Evolutionary conservation across 2,888 invertebrate genomes (phyloP), one percentile per base, ranked within the genome.

Genomic region (Zygogramma bicolorata): DNA sequence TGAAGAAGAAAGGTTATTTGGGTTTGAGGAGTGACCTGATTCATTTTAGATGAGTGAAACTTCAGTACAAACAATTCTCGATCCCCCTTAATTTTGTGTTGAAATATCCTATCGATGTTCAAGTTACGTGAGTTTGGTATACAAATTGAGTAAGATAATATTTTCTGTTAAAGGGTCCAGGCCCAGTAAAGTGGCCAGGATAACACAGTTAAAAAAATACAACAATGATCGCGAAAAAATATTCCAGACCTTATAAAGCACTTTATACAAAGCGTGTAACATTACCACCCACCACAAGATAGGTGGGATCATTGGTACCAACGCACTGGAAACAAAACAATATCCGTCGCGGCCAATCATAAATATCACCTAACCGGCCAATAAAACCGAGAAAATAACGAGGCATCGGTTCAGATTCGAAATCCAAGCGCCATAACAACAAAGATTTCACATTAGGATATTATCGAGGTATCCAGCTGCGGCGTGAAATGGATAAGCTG

Each of bases 401-500:
- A 25, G 38, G 25, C 40, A 22, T 42, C 38, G 62, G 40, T 42
- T 62, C 8, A 13, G 34, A 40, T 62, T 62, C 42, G 40, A 68
- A 49, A 25, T 42, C 27, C 68, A 38, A 34, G 40, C 38, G 34
- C 34, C 18, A 53, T 31, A 34, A 13, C 25, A 53, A 57, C 38
- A 69, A 63, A 69, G 68, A 63, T 57, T 42, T 49, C 61, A 63
- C 68, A 42, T n/a, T 57, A 29, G 38, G 34, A 38, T 62, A 29
- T 63, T 27, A 27, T 46, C 63, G 38, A 57, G 29, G 57, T 31
- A 27, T 40, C 25, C 34, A 53, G 34, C 61, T 63, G 25, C 53
- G 53, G 53, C 62, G 59, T 72, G 70, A 72, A 73, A 46, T 70
- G 75, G 73, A 75, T 71, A 69, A 70, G 62, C 65, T 65, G 60